phyloP scores from a whole-genome alignment of 2,797 vertebrate species.

The Epinephelus awoara region DNA sequence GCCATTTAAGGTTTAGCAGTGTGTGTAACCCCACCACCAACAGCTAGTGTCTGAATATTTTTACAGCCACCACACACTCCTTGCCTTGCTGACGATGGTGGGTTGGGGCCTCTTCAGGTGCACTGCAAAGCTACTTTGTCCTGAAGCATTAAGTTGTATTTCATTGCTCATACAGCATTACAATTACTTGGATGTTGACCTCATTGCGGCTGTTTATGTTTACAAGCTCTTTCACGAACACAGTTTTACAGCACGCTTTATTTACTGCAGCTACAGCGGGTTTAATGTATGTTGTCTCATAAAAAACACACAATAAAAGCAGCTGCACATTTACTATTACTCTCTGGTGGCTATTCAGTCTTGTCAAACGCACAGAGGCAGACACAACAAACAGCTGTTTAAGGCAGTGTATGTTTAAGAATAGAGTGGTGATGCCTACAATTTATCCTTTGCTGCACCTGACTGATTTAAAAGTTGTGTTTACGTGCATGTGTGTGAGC shows the following conservation, averaged over 20 bases:
- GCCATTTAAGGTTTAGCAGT: constrained; percentile 20
- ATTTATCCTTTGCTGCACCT: constrained; percentile 16
- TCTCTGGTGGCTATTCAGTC: constrained; percentile 80
- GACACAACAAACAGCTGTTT: constrained; percentile 65
- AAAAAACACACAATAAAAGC: constrained; percentile 85
- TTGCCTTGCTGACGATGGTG: constrained; percentile 9
- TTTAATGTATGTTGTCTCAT: constrained; percentile 87
- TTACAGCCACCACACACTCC: constrained; percentile 14
- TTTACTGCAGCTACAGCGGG: constrained; percentile 83
- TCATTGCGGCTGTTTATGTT: constrained; percentile 83
- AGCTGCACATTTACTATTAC: constrained; percentile 81
- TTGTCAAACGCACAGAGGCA: constrained; percentile 66
- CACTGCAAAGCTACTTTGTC: constrained; percentile 52
- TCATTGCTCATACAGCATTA: constrained; percentile 73
- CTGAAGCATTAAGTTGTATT: constrained; percentile 71
- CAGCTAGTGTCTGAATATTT: neutral
- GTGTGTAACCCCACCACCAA: neutral
- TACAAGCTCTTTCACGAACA: constrained; percentile 86
- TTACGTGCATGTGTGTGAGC: neutral
- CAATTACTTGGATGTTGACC: constrained; percentile 82
- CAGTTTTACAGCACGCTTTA: constrained; percentile 81
- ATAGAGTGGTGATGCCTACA: constrained; percentile 4
- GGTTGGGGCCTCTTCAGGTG: constrained; percentile 43
- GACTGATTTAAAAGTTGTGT: constrained; percentile 16
- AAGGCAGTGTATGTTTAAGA: constrained; percentile 41